Base-by-base conservation (phyloP, 2,888 invertebrate genomes). In the Hedya salicella region DNA sequence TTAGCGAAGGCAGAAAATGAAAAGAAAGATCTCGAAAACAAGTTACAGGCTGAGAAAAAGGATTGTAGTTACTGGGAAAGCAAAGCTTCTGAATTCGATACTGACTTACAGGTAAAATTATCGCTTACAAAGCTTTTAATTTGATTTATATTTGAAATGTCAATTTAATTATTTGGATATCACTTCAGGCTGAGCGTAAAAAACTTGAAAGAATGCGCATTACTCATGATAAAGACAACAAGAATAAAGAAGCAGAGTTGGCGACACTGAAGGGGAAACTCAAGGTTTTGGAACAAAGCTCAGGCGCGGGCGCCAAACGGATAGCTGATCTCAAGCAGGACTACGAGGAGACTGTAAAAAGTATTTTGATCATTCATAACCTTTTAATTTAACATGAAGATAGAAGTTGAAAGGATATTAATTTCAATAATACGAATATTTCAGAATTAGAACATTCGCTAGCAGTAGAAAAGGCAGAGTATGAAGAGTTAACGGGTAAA, bases 401-500 rank as follows among this genome's bases (percentile, higher is more conserved):
- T 21, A 6, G 16, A 6, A 25, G 21, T 0, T 21, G 48, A 4
- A 46, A 21, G 4, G 19, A 50, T 13, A 44, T 30, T 81, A 68
- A 46, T 60, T 82, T 80, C 69, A 52, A 8, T 16, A 8, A 6
- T 62, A 30, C 16, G 16, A 49, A 60, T 44, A 64, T 93, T 85
- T 78, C 88, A 94, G 96, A 94, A 75, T 82, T 96, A 64, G 96
- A 96, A 81, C 92, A 93, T 73, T 94, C 95, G 32, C 79, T 97
- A 42, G 93, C 93, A 17, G 93, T 92, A 54, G 95, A 96, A 79
- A 94, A 94, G 70, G 95, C 95, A 70, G 96, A 96, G 71, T 96
- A 96, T 79, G 95, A 96, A 53, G 96, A 96, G 74, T 89, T 98
- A 61, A 97, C 96, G 32, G 93, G 94, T 16, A 97, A 96, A 83